Conservation (phyloP, 2,797 vertebrate genomes). For the Clamator glandarius region DNA sequence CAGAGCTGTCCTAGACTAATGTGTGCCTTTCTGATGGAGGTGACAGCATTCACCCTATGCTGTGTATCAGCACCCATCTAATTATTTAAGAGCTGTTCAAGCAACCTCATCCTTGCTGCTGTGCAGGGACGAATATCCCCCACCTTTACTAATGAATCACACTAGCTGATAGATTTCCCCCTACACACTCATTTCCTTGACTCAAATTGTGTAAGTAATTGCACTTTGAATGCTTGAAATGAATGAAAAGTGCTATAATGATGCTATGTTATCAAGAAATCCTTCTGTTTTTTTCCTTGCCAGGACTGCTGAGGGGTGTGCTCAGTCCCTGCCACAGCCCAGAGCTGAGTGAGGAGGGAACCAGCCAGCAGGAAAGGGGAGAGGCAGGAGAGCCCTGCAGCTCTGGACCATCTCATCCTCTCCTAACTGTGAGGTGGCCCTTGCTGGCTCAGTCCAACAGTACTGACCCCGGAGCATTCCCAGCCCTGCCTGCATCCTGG, state of each 20-base stretch:
- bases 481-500: not conserved
- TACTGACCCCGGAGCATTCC: not conserved
- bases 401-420: not conserved
- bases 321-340: not conserved
- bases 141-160: slow-evolving; percentile 49
- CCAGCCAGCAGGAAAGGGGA: not conserved
- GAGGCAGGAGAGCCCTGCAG: not conserved
- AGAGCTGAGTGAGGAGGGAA: not conserved
- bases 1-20: not conserved
- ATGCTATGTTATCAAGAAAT: slow-evolving; percentile 13
- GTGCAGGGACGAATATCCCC: not conserved
- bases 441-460: not conserved
- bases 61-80: not conserved
- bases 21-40: not conserved
- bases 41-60: not conserved
- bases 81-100: not conserved
- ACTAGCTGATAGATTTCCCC: slow-evolving; percentile 20
- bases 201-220: slow-evolving; percentile 44
- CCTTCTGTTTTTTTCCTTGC: not conserved
- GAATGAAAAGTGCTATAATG: slow-evolving; percentile 44
- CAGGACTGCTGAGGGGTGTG: not conserved
- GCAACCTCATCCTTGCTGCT: not conserved
- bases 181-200: slow-evolving; percentile 36
- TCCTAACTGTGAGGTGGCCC: not conserved
- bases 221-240: slow-evolving; percentile 28